Percentiles rank a stretch among this genome's conserved stretches.
These are phyloP conservation scores for Mercenaria mercenaria DNA, from an alignment of 1,140 invertebrate species.

Conservation along the genomic window DNA sequence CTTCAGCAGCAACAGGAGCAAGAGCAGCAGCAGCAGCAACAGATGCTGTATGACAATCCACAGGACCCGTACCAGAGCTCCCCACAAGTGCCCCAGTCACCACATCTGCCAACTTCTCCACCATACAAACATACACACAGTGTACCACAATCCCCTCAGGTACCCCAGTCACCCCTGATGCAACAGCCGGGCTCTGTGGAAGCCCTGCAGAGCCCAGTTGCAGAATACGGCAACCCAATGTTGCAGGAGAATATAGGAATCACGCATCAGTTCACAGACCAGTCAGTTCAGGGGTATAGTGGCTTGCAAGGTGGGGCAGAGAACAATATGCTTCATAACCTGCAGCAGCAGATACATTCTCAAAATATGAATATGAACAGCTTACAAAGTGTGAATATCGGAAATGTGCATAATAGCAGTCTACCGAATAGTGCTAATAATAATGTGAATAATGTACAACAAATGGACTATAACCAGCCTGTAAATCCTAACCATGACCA, in stretches of 20 bases:
- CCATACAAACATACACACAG: conserved; percentile 37
- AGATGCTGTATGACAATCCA: conserved; percentile 39
- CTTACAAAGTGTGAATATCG: conserved; percentile 36
- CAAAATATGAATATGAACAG: conserved; percentile 55
- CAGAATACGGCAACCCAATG: conserved; percentile 39
- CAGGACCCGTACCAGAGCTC: conserved; percentile 20
- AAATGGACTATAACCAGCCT: conserved; percentile 31
- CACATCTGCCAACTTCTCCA: conserved; percentile 56
- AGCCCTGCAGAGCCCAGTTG: conserved; percentile 40
- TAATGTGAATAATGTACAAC: conserved; percentile 17
- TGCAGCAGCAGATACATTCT: conserved; percentile 41
- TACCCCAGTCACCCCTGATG: conserved; percentile 62
- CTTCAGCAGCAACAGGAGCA: conserved; percentile 81
- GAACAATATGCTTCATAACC: neutral
- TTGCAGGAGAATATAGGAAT: conserved; percentile 58
- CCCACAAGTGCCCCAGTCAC: conserved; percentile 38
- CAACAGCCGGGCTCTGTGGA: conserved; percentile 71
- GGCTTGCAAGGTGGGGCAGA: neutral
- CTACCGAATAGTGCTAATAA: conserved; percentile 14
- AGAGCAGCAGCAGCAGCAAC: conserved; percentile 78
- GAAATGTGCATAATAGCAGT: conserved; percentile 42
- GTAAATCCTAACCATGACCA: conserved; percentile 46
- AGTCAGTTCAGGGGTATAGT: conserved; percentile 29
- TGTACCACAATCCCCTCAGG: conserved; percentile 56
- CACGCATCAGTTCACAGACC: conserved; percentile 33